Evolutionary conservation across 1,140 invertebrate species (phyloP), one percentile per base, ranked within the genome.

Genomic region (Brachionus angularis): DNA sequence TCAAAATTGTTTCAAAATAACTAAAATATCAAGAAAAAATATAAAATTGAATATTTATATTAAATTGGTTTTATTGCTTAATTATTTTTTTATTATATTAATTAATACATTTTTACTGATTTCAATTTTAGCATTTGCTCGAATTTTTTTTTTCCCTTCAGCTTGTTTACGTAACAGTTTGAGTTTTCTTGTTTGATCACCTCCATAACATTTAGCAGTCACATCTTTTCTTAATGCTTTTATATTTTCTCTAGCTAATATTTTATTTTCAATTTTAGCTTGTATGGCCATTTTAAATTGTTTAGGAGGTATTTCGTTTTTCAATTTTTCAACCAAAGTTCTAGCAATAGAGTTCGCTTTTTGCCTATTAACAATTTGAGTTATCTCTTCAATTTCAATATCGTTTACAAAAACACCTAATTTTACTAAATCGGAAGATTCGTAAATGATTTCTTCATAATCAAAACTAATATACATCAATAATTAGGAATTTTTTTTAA

Each of bases 91-190:
- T 18, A 71, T 34, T 16, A 71, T 39, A 36, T 71, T 71, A 10
- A 71, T 71, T 7, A 71, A 16, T 34, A 71, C 49, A 44, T 71
- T 39, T 31, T 53, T 71, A 23, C 67, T 53, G 4, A 71, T 71
- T 53, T 71, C 67, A 46, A 98, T 89, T 77, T 91, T 93, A 42
- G 91, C 93, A 72, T 95, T 84, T 84, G 88, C 88, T 77, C 88
- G 86, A 88, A 98, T 88, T 81, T 88, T 87, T 79, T 91, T 91
- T 79, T 98, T 97, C 5, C 94, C 93, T 77, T 94, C 91, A 2
- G 88, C 85, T 83, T 98, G 95, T 77, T 88, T 85, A 73, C 87
- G 87, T 10, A 98, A 80, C 21, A 98, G 83, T 79, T 98, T 98
- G 81, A 87, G 90, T 78, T 88, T 86, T 74, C 95, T 85, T 0